Percentiles rank a stretch among this genome's conserved stretches.
Evolutionary conservation across 2,888 invertebrate genomes (phyloP).

Genomic region (Stratiomys singularior): DNA sequence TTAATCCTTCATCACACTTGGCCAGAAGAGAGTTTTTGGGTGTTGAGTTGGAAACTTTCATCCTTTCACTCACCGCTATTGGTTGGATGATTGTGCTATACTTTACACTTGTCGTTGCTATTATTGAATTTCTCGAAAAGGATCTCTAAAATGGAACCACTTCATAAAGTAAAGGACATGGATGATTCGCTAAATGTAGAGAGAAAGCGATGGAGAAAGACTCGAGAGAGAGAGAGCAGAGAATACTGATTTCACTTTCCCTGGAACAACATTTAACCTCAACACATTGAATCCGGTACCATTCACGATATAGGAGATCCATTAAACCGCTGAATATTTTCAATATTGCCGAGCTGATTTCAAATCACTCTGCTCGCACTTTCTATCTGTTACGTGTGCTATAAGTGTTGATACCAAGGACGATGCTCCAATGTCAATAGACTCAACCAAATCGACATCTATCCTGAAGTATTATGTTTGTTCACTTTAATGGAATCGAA

Average conservation of each 20-base stretch:
- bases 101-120: not conserved
- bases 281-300: not conserved
- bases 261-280: not conserved
- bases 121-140: not conserved
- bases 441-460: conserved; percentile 43
- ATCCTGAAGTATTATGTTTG: conserved; percentile 43
- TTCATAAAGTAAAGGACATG: not conserved
- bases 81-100: not conserved
- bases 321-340: not conserved
- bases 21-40: conserved; percentile 21
- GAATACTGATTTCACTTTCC: not conserved
- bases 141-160: not conserved
- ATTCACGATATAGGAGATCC: not conserved
- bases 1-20: conserved; percentile 38
- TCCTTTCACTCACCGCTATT: not conserved
- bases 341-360: not conserved
- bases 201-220: not conserved
- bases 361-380: not conserved
- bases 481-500: conserved; percentile 45
- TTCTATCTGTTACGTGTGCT: not conserved
- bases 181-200: not conserved
- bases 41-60: conserved; percentile 39
- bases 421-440: conserved; percentile 37
- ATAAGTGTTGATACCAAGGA: conserved; percentile 34
- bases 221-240: not conserved